phyloP scores from a whole-genome alignment of 1,140 invertebrate genomes.

The Drosophila murphyi region DNA sequence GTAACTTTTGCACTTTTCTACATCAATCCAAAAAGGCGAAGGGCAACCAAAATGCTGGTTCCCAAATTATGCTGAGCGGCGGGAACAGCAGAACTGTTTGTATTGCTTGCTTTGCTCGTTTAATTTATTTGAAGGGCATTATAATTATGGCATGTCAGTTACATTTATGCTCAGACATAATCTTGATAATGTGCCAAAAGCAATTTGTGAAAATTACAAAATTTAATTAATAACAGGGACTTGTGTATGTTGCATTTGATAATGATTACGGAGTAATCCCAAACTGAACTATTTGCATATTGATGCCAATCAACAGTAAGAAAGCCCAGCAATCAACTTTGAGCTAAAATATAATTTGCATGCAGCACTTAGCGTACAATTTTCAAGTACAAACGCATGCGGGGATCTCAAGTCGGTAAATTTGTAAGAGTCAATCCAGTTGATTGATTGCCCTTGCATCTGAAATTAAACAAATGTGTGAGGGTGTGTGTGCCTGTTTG shows the following conservation, averaged over 20 bases:
- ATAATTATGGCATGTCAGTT: slow-evolving; percentile 37
- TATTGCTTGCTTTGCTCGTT: slow-evolving; percentile 30
- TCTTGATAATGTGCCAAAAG: slow-evolving; percentile 18
- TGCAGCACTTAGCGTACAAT: slow-evolving; percentile 34
- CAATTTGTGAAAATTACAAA: slow-evolving; percentile 21
- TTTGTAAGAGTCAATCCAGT: slow-evolving; percentile 57
- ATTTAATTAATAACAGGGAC: slow-evolving; percentile 23
- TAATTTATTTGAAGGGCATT: slow-evolving; percentile 35
- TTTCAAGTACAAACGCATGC: slow-evolving; percentile 37
- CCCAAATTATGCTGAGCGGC: slow-evolving; percentile 22
- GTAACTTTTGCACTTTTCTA: slow-evolving; percentile 49
- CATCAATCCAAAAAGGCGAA: slow-evolving; percentile 35
- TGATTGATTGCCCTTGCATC: slow-evolving; percentile 62
- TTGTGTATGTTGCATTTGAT: neutral
- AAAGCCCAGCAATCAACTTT: slow-evolving; percentile 9
- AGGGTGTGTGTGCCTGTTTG: neutral
- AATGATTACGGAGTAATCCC: slow-evolving; percentile 10
- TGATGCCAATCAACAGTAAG: slow-evolving; percentile 24
- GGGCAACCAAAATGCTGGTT: neutral
- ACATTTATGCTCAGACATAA: slow-evolving; percentile 9
- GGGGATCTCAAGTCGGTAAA: slow-evolving; percentile 6
- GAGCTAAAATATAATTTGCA: slow-evolving; percentile 31
- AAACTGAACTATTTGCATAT: slow-evolving; percentile 29
- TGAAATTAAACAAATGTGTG: slow-evolving; percentile 11
- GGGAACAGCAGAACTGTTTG: neutral